Conservation (phyloP, 2,888 invertebrate species). For the Harpalus rufipes region DNA sequence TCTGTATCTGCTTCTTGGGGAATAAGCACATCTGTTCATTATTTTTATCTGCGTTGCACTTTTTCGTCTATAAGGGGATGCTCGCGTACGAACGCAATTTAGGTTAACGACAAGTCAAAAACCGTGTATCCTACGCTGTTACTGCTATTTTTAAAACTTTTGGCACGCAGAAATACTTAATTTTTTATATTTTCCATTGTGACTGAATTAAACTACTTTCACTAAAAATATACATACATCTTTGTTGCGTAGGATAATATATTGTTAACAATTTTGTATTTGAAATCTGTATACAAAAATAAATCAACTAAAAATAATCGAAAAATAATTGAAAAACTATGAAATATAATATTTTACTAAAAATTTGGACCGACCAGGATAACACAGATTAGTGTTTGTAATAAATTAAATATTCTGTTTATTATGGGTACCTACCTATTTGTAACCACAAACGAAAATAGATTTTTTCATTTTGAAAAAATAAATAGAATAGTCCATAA, state of each 20-base stretch:
- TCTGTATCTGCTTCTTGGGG: constrained; percentile 13
- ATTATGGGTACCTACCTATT: too few relatives aligned
- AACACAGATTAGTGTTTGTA: too few relatives aligned
- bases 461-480: too few relatives aligned
- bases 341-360: too few relatives aligned
- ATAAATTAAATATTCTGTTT: too few relatives aligned
- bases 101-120: constrained; percentile 55
- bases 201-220: constrained; percentile 18
- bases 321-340: too few relatives aligned
- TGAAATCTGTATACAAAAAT: too few relatives aligned
- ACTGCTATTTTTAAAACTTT: constrained; percentile 44
- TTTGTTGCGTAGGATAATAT: neutral
- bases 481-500: too few relatives aligned
- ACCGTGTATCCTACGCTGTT: constrained; percentile 37
- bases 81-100: constrained; percentile 19
- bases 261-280: too few relatives aligned
- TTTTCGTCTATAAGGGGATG: constrained; percentile 38
- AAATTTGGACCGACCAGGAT: too few relatives aligned
- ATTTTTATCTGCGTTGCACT: constrained; percentile 55
- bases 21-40: constrained; percentile 38
- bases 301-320: too few relatives aligned
- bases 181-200: constrained; percentile 5
- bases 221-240: neutral
- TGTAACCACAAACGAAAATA: too few relatives aligned
- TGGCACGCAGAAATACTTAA: constrained; percentile 31